Evolutionary conservation across 1,140 invertebrate genomes (phyloP).

Genomic region (Cepaea nemoralis): DNA sequence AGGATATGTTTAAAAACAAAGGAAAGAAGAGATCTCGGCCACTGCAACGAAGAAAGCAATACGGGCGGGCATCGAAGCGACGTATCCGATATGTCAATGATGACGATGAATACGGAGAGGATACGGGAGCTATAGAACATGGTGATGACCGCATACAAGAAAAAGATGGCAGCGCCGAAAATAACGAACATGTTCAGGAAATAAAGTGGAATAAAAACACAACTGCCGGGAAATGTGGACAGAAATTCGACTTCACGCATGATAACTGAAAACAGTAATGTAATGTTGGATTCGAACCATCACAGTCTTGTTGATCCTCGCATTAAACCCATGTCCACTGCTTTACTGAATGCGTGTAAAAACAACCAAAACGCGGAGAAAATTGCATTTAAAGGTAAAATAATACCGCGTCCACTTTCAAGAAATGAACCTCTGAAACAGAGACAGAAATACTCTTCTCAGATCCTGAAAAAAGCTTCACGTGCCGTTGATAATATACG

Average conservation of each 20-base stretch:
- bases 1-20: not conserved
- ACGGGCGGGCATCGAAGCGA: not conserved
- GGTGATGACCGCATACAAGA: not conserved
- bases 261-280: too few species aligned
- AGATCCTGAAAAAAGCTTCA: not conserved
- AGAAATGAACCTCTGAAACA: not conserved
- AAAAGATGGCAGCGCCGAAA: not conserved
- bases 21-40: not conserved
- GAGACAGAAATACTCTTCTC: not conserved
- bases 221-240: too few species aligned
- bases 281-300: too few species aligned
- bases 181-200: not conserved
- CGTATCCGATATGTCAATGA: constrained; percentile 9
- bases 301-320: constrained; percentile 27
- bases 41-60: not conserved
- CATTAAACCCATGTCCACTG: constrained; percentile 21
- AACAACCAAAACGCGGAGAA: constrained; percentile 3
- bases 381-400: constrained; percentile 14
- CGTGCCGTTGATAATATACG: not conserved
- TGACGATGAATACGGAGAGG: not conserved
- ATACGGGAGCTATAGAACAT: not conserved
- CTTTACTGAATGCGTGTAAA: not conserved
- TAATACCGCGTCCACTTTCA: not conserved
- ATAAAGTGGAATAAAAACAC: too few species aligned
- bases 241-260: too few species aligned